A percentile compares a stretch with the other conserved stretches of the same genome.
Evolutionary conservation across 2,113 vertebrate species (phyloP).

Genomic region (Perca schrenkii): DNA sequence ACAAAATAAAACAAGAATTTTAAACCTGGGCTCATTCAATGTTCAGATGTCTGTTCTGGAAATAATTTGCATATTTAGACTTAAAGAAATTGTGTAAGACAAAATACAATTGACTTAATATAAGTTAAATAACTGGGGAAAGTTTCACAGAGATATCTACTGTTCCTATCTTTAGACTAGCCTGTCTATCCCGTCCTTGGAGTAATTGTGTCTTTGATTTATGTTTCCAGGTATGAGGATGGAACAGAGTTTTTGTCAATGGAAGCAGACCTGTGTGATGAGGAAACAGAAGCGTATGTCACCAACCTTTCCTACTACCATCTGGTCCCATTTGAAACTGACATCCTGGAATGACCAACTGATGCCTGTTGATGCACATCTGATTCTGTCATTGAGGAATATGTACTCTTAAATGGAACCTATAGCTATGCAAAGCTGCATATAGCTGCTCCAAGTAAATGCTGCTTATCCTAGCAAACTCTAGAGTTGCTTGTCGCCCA

Average conservation of each 20-base stretch:
- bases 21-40: no score
- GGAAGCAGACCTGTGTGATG: slow-evolving; percentile 88
- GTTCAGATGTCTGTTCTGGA: no score
- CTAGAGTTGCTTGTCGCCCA: background rate
- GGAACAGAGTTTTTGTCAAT: slow-evolving; percentile 86
- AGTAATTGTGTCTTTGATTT: slow-evolving; percentile 36
- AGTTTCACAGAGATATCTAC: no score
- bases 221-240: slow-evolving; percentile 88
- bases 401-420: slow-evolving; percentile 8
- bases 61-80: no score
- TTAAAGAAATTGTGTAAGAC: no score
- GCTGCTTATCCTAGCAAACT: slow-evolving; percentile 29
- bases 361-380: slow-evolving; percentile 4
- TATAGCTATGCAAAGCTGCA: slow-evolving; percentile 44
- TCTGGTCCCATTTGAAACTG: slow-evolving; percentile 96
- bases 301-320: slow-evolving; percentile 98
- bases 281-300: slow-evolving; percentile 93
- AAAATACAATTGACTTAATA: no score
- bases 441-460: slow-evolving; percentile 15
- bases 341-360: slow-evolving; percentile 92
- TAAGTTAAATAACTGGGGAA: no score
- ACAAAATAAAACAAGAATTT: no score
- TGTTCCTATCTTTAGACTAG: background rate
- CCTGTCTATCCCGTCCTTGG: background rate
- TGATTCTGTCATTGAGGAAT: background rate